Percentiles rank a stretch among this genome's conserved stretches.
These are phyloP conservation scores for Channa argus DNA, from an alignment of 2,113 vertebrate genomes.

Conservation along the genomic window DNA sequence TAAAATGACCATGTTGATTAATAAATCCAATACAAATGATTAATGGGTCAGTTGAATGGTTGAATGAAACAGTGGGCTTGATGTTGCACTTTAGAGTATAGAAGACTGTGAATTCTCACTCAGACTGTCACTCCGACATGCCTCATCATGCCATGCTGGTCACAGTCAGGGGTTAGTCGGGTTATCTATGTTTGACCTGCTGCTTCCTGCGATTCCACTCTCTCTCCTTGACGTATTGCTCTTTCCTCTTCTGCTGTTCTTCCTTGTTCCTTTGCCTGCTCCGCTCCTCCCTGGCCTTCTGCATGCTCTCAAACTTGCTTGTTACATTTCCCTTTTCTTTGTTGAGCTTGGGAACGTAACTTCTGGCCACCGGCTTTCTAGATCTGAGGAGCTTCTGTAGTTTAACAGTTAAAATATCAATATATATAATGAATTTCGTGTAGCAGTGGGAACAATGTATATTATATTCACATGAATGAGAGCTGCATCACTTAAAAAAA, in stretches of 20 bases:
- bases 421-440: neutral
- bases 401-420: neutral
- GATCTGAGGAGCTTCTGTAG: slow-evolving; percentile 92
- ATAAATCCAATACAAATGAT: neutral
- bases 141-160: slow-evolving; percentile 76
- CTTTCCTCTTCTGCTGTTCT: slow-evolving; percentile 96
- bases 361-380: slow-evolving; percentile 92
- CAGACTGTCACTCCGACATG: slow-evolving; percentile 36
- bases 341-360: slow-evolving; percentile 90
- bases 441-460: neutral
- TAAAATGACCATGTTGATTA: slow-evolving; percentile 1
- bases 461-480: neutral
- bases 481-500: neutral
- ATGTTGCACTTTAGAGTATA: slow-evolving; percentile 13
- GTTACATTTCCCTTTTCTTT: slow-evolving; percentile 92
- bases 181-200: slow-evolving; percentile 87
- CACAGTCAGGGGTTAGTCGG: slow-evolving; percentile 55
- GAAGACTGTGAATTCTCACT: slow-evolving; percentile 35
- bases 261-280: slow-evolving; percentile 91
- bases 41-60: slow-evolving; percentile 11
- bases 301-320: slow-evolving; percentile 96
- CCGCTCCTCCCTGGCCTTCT: slow-evolving; percentile 96
- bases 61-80: neutral
- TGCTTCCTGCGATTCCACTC: slow-evolving; percentile 95
- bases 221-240: slow-evolving; percentile 96